Percentiles rank a stretch among this genome's conserved stretches.
phyloP scores from a whole-genome alignment of 2,888 invertebrate species.

The Epinotia nisella region DNA sequence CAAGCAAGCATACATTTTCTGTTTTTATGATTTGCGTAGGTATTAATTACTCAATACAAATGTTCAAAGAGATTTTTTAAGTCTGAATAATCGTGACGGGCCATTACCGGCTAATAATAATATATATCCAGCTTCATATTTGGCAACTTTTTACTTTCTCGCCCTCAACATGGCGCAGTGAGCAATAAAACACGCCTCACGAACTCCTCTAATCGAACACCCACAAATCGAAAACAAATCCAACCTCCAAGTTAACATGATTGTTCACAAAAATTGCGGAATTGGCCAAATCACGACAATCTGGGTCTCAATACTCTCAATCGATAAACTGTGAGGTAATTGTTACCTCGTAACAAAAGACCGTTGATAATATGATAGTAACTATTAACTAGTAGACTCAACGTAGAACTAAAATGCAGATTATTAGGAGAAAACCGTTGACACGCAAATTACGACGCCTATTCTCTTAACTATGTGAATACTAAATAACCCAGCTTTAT shows the following conservation, averaged over 20 bases:
- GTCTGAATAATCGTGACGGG: slow-evolving; percentile 7
- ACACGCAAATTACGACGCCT: slow-evolving; percentile 36
- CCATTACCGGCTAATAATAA: slow-evolving; percentile 14
- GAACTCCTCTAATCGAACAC: slow-evolving; percentile 22
- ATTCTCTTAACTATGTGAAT: slow-evolving; percentile 37
- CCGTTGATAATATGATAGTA: slow-evolving; percentile 24
- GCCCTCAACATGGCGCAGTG: not conserved
- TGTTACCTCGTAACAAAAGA: slow-evolving; percentile 34
- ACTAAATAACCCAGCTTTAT: slow-evolving; percentile 29
- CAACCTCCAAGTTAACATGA: slow-evolving; percentile 24
- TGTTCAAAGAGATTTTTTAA: slow-evolving; percentile 5
- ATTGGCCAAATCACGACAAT: slow-evolving; percentile 33
- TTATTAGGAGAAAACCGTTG: slow-evolving; percentile 34
- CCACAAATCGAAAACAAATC: slow-evolving; percentile 14
- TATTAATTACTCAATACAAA: slow-evolving; percentile 1
- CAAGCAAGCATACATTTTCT: too few relatives aligned
- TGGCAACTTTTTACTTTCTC: slow-evolving; percentile 34
- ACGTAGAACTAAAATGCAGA: slow-evolving; percentile 25
- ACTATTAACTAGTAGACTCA: slow-evolving; percentile 18
- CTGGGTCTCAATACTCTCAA: slow-evolving; percentile 38
- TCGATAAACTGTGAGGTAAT: slow-evolving; percentile 41
- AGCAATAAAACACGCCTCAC: slow-evolving; percentile 16
- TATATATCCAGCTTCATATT: slow-evolving; percentile 20
- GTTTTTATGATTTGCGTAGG: not conserved
- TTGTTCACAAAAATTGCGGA: slow-evolving; percentile 16